These are phyloP conservation scores for Dorcus hopei DNA, from an alignment of 2,888 invertebrate genomes.

Conservation along the genomic window DNA sequence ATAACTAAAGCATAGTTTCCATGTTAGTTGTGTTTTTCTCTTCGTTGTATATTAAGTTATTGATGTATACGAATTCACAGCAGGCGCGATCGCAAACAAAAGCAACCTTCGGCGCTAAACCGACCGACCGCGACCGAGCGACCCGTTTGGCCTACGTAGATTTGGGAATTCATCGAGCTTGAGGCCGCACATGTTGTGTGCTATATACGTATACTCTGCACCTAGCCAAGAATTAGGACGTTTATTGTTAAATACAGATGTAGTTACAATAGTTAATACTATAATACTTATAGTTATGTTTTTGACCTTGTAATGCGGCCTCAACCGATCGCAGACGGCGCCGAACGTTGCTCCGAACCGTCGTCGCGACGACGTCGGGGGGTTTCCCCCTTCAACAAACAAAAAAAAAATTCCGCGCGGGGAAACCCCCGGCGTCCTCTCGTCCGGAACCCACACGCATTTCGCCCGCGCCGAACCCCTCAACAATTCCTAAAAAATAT, in stretches of 20 bases:
- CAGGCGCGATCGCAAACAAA: neutral
- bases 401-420: neutral
- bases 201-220: neutral
- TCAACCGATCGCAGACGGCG: neutral
- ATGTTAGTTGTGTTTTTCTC: conserved; percentile 35
- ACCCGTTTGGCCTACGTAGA: too few relatives aligned
- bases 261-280: conserved; percentile 8
- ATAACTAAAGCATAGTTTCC: conserved; percentile 25
- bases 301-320: neutral
- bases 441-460: neutral
- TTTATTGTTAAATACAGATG: conserved; percentile 8
- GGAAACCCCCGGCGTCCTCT: neutral
- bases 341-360: neutral
- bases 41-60: conserved; percentile 22
- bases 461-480: neutral
- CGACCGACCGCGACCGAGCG: too few relatives aligned
- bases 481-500: neutral
- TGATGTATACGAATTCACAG: conserved; percentile 12
- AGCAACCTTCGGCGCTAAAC: neutral
- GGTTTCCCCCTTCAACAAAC: neutral
- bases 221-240: neutral
- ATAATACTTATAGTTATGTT: conserved; percentile 2
- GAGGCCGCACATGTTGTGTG: conserved; percentile 1
- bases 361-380: neutral
- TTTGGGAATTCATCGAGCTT: neutral